Evolutionary conservation across 2,113 vertebrate species (phyloP).

Genomic region (Etheostoma cragini): DNA sequence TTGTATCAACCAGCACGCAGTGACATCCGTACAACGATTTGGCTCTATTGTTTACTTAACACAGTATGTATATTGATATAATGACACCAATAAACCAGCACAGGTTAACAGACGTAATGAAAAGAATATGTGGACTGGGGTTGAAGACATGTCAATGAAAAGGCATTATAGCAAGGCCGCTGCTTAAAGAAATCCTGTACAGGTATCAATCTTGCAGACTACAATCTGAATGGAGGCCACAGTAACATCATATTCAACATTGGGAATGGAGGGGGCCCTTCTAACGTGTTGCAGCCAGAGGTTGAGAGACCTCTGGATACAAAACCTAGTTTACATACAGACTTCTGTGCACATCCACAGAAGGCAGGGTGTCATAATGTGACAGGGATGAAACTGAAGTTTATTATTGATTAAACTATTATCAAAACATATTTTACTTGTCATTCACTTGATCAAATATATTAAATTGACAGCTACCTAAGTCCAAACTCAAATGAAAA

Average conservation of each 20-base stretch:
- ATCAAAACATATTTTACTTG: background rate
- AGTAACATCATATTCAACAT: constrained; percentile 6
- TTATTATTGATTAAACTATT: background rate
- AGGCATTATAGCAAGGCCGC: background rate
- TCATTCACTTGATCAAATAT: background rate
- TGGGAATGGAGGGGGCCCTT: background rate
- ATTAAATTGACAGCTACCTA: background rate
- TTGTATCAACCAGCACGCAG: constrained; percentile 7
- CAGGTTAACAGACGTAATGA: background rate
- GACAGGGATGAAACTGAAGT: background rate
- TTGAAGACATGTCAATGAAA: background rate
- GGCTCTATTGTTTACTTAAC: background rate
- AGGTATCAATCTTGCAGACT: background rate
- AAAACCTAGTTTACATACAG: background rate
- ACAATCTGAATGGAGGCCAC: background rate
- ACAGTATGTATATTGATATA: constrained; percentile 9
- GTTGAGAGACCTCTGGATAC: background rate
- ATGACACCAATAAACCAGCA: background rate
- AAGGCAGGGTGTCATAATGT: background rate
- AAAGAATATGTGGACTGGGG: background rate
- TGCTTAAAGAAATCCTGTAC: background rate
- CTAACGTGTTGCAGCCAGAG: constrained; percentile 2
- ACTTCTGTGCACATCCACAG: background rate
- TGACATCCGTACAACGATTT: background rate
- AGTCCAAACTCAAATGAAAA: background rate